Conservation (phyloP, 1,140 invertebrate species). For the Microplitis demolitor region DNA sequence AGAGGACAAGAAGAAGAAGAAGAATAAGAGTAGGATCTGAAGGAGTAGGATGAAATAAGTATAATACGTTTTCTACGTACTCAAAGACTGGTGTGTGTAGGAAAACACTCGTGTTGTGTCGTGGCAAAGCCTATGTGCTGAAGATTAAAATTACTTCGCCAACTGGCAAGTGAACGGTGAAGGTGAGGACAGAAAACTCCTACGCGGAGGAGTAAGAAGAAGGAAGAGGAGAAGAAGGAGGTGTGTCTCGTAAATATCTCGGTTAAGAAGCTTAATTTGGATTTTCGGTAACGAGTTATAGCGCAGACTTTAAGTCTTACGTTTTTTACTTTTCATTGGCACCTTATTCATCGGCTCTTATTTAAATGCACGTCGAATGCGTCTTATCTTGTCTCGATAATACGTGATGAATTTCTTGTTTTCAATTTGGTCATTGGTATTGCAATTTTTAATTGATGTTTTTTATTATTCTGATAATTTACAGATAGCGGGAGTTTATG, state of each 20-base stretch:
- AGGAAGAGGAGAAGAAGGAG: slow-evolving; percentile 7
- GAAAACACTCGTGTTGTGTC: slow-evolving; percentile 33
- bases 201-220: neutral
- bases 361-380: neutral
- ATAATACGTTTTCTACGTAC: slow-evolving; percentile 17
- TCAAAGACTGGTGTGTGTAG: neutral
- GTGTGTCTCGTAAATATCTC: slow-evolving; percentile 59
- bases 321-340: slow-evolving; percentile 29
- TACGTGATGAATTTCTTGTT: too few species aligned
- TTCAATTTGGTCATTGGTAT: too few species aligned
- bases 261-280: slow-evolving; percentile 62
- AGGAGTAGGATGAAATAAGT: slow-evolving; percentile 9
- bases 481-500: neutral
- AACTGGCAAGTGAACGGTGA: slow-evolving; percentile 37
- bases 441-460: too few species aligned
- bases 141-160: slow-evolving; percentile 62
- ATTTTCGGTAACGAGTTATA: slow-evolving; percentile 61
- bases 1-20: neutral
- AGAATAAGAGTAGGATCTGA: neutral
- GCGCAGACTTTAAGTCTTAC: slow-evolving; percentile 28
- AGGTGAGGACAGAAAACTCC: neutral
- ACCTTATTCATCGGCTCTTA: slow-evolving; percentile 37
- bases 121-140: slow-evolving; percentile 37
- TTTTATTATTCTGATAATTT: too few species aligned
- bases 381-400: too few species aligned